phyloP scores from a whole-genome alignment of 2,113 vertebrate species.

The Hemiscyllium ocellatum region DNA sequence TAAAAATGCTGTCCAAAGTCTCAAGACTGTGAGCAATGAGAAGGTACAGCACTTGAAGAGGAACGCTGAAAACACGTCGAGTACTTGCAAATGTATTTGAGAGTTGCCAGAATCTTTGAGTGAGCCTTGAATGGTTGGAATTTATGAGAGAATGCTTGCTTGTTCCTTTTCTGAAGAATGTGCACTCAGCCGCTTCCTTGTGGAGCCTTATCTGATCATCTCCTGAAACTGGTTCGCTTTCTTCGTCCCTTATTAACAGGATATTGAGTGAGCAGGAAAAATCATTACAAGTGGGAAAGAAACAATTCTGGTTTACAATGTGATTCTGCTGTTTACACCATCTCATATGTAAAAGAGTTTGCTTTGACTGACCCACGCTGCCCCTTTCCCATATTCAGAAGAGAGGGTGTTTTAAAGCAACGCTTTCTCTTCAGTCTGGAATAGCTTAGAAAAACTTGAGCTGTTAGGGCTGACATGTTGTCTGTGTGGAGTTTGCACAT shows the following conservation, averaged over 20 bases:
- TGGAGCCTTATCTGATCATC: not conserved
- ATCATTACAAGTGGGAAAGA: not conserved
- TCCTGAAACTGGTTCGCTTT: not conserved
- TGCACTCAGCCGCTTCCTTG: not conserved
- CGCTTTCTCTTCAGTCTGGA: not conserved
- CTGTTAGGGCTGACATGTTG: not conserved
- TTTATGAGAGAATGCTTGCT: not conserved
- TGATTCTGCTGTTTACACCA: not conserved
- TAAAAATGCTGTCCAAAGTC: not conserved
- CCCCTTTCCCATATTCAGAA: not conserved
- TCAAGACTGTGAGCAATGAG: not conserved
- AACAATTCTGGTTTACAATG: not conserved
- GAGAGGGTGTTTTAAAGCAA: not conserved
- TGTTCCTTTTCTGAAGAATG: not conserved
- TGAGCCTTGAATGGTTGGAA: not conserved
- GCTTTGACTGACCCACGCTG: not conserved
- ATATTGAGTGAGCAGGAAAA: not conserved
- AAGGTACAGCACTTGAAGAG: not conserved
- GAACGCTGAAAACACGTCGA: not conserved
- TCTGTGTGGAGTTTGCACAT: too few relatives aligned
- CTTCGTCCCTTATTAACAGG: not conserved
- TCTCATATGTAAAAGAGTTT: not conserved
- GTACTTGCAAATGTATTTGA: slow-evolving; percentile 10
- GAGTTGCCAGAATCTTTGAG: not conserved
- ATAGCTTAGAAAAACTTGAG: not conserved